A percentile compares a stretch with the other conserved stretches of the same genome.
Conservation (phyloP, 1,140 invertebrate species). For the Drosophila azteca region DNA sequence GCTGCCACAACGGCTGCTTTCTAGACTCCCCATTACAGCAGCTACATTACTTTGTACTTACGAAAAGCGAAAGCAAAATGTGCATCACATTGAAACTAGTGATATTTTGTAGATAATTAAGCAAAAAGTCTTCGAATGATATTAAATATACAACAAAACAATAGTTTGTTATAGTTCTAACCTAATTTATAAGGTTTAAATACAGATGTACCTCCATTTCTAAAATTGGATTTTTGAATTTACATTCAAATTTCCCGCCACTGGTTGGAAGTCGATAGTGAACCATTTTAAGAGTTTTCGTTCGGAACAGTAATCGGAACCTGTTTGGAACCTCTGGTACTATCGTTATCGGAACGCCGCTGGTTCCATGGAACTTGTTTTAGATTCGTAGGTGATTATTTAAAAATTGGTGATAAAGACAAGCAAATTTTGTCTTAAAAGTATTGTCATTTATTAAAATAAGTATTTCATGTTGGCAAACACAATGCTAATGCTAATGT, state of each 20-base stretch:
- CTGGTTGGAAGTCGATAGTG: neutral
- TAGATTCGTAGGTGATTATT: too few species aligned
- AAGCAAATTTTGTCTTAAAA: conserved; percentile 40
- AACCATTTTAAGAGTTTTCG: too few species aligned
- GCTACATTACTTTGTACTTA: conserved; percentile 1
- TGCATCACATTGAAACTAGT: conserved; percentile 76
- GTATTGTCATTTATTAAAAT: conserved; percentile 77
- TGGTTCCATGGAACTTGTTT: too few species aligned
- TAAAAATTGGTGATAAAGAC: neutral
- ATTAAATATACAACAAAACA: conserved; percentile 6
- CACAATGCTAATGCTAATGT: conserved; percentile 47
- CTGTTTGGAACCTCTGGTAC: too few species aligned
- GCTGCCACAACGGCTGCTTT: conserved; percentile 39
- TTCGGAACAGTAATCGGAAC: neutral
- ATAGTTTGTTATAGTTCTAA: too few species aligned
- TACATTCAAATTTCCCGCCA: neutral
- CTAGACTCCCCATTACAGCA: conserved; percentile 17
- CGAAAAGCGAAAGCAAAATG: conserved; percentile 47
- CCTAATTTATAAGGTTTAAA: too few species aligned
- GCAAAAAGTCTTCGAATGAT: conserved; percentile 23
- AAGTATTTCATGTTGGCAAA: conserved; percentile 58
- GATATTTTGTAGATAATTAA: conserved; percentile 48
- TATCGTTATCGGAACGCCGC: too few species aligned
- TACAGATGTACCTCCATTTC: too few species aligned
- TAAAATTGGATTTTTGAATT: too few species aligned